A percentile compares a stretch with the other conserved stretches of the same genome.
Evolutionary conservation across 2,888 invertebrate genomes (phyloP).

Genomic region (Therioaphis trifolii): DNA sequence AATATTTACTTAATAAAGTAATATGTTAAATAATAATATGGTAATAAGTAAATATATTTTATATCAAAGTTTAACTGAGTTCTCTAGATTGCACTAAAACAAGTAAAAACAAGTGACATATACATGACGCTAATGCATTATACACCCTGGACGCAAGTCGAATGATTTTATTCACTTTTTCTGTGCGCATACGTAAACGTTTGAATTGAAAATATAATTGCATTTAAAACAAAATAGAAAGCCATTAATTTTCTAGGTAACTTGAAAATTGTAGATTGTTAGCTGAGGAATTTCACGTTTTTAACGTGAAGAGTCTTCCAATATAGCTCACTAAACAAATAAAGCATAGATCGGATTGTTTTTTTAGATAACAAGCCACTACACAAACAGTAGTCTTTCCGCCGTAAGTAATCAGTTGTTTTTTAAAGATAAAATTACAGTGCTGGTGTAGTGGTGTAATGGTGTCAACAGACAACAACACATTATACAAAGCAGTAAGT

Average conservation of each 20-base stretch:
- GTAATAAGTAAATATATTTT: not conserved
- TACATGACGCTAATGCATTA: too few species aligned
- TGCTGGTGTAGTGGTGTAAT: not conserved
- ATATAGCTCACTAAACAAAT: conserved; percentile 44
- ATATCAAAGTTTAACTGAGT: not conserved
- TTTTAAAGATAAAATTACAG: conserved; percentile 31
- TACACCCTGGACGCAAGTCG: too few species aligned
- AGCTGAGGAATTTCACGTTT: not conserved
- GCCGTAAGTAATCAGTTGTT: conserved; percentile 20
- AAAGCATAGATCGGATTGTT: conserved; percentile 55
- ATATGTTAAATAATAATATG: not conserved
- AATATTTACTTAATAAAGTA: not conserved
- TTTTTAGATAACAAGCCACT: conserved; percentile 56
- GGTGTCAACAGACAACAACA: conserved; percentile 42
- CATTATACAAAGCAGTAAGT: not conserved
- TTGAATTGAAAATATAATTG: too few species aligned
- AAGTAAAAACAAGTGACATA: too few species aligned
- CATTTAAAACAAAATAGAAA: not conserved
- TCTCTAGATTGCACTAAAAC: too few species aligned
- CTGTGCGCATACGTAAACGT: too few species aligned
- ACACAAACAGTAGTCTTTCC: conserved; percentile 39
- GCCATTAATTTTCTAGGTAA: not conserved
- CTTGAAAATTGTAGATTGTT: too few species aligned
- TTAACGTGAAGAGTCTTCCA: not conserved
- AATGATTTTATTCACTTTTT: too few species aligned